phyloP scores from a whole-genome alignment of 2,888 invertebrate species.

The Eustalomyia histrio region DNA sequence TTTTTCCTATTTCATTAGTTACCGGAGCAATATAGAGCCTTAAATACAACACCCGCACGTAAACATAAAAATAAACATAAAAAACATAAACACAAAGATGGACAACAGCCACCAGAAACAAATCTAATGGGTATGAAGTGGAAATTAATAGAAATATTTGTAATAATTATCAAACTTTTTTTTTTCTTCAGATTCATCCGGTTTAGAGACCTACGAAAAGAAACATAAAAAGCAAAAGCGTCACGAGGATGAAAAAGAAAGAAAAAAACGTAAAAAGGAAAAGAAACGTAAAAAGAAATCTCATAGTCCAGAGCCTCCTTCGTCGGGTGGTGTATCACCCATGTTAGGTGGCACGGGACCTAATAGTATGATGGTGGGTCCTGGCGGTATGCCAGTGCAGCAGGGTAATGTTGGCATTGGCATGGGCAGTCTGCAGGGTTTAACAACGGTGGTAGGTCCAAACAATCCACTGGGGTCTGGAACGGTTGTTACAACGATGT shows the following conservation, averaged over 20 bases:
- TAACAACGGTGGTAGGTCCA: conserved; percentile 62
- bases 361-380: conserved; percentile 68
- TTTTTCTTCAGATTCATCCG: conserved; percentile 81
- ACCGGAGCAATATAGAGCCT: conserved; percentile 96
- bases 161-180: not conserved
- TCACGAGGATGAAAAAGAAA: conserved; percentile 95
- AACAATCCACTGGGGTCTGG: conserved; percentile 59
- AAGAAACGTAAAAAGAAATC: conserved; percentile 97
- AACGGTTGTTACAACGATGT: conserved; percentile 51
- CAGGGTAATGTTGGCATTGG: conserved; percentile 54
- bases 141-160: conserved; percentile 1
- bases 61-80: conserved; percentile 98
- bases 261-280: conserved; percentile 96
- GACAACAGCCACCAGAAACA: conserved; percentile 88
- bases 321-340: conserved; percentile 64
- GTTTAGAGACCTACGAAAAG: conserved; percentile 93
- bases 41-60: conserved; percentile 94
- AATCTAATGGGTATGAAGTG: conserved; percentile 84
- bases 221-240: conserved; percentile 97
- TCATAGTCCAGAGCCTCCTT: conserved; percentile 90
- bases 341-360: conserved; percentile 60
- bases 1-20: conserved; percentile 80
- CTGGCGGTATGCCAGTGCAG: conserved; percentile 59
- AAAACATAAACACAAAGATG: conserved; percentile 95
- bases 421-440: conserved; percentile 22